phyloP scores from a whole-genome alignment of 1,140 invertebrate genomes.

The Drosophila fuyamai region DNA sequence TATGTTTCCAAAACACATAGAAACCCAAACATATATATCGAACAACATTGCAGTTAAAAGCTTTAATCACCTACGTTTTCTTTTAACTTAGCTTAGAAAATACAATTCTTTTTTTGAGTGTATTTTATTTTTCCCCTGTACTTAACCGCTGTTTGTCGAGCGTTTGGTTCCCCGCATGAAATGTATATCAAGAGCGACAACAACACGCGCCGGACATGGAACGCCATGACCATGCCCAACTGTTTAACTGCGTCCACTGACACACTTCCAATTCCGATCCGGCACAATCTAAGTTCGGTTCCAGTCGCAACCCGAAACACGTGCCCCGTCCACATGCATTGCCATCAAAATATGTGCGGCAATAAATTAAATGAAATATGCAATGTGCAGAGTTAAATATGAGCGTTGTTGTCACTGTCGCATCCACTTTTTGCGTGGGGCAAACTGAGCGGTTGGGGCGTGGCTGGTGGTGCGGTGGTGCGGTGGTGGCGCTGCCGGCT shows the following conservation, averaged over 20 bases:
- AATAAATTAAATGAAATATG: conserved; percentile 75
- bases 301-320: conserved; percentile 43
- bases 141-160: conserved; percentile 41
- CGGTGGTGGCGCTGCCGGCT: conserved; percentile 1
- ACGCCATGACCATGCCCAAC: conserved; percentile 38
- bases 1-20: too few species aligned
- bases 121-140: not conserved
- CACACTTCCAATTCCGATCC: conserved; percentile 67
- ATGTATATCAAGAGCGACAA: conserved; percentile 64
- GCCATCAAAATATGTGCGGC: conserved; percentile 61
- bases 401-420: conserved; percentile 39
- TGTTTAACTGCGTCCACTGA: conserved; percentile 41
- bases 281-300: conserved; percentile 17
- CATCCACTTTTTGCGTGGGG: conserved; percentile 25
- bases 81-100: too few species aligned
- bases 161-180: conserved; percentile 40
- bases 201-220: conserved; percentile 18
- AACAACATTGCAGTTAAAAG: too few species aligned
- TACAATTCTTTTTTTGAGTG: not conserved
- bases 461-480: conserved; percentile 1
- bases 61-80: too few species aligned
- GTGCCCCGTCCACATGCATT: conserved; percentile 72
- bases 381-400: conserved; percentile 50
- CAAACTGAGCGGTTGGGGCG: conserved; percentile 22
- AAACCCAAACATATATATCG: too few species aligned